These are phyloP conservation scores for Lasioglossum leucozonium DNA, from an alignment of 2,888 invertebrate species.

Conservation along the genomic window DNA sequence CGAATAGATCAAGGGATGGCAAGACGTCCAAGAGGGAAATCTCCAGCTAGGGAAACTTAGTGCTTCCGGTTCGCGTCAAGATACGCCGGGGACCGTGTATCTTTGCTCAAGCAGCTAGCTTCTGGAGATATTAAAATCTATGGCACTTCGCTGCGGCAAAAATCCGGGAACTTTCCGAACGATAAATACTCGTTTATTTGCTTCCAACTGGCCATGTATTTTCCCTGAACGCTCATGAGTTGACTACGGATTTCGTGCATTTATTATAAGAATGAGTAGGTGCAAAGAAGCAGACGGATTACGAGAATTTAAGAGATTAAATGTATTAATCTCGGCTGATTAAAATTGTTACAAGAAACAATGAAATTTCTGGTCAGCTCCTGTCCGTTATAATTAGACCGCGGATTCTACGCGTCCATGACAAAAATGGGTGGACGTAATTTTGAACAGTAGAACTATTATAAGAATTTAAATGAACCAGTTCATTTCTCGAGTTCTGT, in stretches of 20 bases:
- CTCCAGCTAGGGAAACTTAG: constrained; percentile 24
- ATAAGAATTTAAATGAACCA: too few species aligned
- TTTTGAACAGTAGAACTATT: not conserved
- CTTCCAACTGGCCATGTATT: not conserved
- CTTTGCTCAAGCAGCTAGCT: constrained; percentile 7
- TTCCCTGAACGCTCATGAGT: not conserved
- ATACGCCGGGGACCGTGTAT: not conserved
- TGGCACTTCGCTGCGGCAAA: not conserved
- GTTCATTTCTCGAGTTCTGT: too few species aligned
- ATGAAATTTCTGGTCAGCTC: not conserved
- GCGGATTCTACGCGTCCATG: not conserved
- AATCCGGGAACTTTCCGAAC: not conserved
- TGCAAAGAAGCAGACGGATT: not conserved
- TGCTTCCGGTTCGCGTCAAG: constrained; percentile 24
- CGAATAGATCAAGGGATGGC: constrained; percentile 29
- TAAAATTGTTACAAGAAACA: not conserved
- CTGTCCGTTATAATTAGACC: not conserved
- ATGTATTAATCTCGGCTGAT: not conserved
- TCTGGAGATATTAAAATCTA: constrained; percentile 25
- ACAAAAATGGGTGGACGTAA: not conserved
- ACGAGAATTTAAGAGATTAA: not conserved
- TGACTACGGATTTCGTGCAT: not conserved
- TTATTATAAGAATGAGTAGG: not conserved
- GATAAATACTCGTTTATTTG: not conserved
- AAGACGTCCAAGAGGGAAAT: constrained; percentile 30